Conservation (phyloP, 2,113 vertebrate species). For the Siniperca knerii region DNA sequence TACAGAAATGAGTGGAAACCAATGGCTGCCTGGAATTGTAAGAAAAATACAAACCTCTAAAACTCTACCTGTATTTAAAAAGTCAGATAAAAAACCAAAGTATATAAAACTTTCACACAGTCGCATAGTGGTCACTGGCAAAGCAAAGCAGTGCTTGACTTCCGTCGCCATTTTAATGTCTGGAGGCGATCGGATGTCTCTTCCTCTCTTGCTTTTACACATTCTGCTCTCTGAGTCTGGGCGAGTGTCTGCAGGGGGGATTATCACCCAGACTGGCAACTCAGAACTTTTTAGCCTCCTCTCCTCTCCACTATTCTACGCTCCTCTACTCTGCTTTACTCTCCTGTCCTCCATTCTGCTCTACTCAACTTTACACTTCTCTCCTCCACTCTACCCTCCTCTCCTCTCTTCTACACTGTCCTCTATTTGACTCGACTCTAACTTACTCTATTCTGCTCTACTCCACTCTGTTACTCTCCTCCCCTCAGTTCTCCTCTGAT, state of each 20-base stretch:
- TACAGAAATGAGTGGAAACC: not conserved
- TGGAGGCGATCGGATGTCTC: slow-evolving; percentile 32
- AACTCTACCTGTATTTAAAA: too few species aligned
- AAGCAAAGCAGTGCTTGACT: slow-evolving; percentile 36
- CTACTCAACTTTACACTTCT: not conserved
- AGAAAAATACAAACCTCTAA: not conserved
- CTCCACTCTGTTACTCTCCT: not conserved
- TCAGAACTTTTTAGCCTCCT: slow-evolving; percentile 9
- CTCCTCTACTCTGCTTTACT: not conserved
- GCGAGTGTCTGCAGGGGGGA: slow-evolving; percentile 57
- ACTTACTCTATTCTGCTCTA: not conserved
- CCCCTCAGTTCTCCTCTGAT: too few species aligned
- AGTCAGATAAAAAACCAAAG: too few species aligned
- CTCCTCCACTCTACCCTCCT: not conserved
- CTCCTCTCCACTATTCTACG: not conserved
- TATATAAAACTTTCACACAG: too few species aligned
- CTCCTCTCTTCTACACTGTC: not conserved
- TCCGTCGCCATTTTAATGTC: slow-evolving; percentile 46
- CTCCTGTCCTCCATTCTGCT: not conserved
- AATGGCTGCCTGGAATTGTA: not conserved
- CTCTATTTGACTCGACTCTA: not conserved
- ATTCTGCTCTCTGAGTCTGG: slow-evolving; percentile 55
- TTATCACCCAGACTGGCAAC: slow-evolving; percentile 58
- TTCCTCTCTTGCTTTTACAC: slow-evolving; percentile 38
- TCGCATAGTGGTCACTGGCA: slow-evolving; percentile 19